These are phyloP conservation scores for Xenopus petersii DNA, from an alignment of 2,797 vertebrate species.

Conservation along the genomic window DNA sequence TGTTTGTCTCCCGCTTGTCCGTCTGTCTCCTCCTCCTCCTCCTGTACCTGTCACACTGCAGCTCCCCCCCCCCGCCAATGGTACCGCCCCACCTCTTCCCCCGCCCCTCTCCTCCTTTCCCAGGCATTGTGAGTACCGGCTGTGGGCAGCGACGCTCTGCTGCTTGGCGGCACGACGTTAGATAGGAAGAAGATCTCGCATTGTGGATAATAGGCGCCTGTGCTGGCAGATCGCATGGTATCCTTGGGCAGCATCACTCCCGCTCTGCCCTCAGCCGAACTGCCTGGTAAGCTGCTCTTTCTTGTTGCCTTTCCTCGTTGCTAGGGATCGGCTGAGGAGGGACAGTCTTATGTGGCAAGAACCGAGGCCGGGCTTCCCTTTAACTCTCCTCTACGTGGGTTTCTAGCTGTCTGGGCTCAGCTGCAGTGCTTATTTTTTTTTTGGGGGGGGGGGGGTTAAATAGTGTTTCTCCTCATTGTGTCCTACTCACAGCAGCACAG, in stretches of 20 bases:
- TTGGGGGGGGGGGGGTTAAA: too few relatives aligned
- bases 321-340: slow-evolving; percentile 14
- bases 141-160: neutral
- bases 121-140: slow-evolving; percentile 38
- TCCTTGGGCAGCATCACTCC: slow-evolving; percentile 1
- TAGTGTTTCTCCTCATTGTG: too few relatives aligned
- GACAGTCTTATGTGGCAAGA: neutral
- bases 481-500: too few relatives aligned
- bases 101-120: slow-evolving; percentile 19
- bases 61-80: slow-evolving; percentile 2
- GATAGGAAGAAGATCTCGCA: neutral
- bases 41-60: slow-evolving; percentile 16
- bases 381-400: too few relatives aligned
- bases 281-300: slow-evolving; percentile 28
- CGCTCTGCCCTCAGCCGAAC: neutral
- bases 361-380: slow-evolving; percentile 6
- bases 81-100: slow-evolving; percentile 3
- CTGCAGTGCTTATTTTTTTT: too few relatives aligned
- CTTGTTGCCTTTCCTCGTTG: neutral
- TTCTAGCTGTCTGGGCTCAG: too few relatives aligned
- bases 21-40: slow-evolving; percentile 16
- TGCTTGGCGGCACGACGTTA: neutral
- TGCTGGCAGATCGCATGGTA: slow-evolving; percentile 22
- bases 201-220: neutral
- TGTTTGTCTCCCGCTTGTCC: neutral